Evolutionary conservation across 2,888 invertebrate genomes (phyloP).

Genomic region (Nephrotoma guestfalica): DNA sequence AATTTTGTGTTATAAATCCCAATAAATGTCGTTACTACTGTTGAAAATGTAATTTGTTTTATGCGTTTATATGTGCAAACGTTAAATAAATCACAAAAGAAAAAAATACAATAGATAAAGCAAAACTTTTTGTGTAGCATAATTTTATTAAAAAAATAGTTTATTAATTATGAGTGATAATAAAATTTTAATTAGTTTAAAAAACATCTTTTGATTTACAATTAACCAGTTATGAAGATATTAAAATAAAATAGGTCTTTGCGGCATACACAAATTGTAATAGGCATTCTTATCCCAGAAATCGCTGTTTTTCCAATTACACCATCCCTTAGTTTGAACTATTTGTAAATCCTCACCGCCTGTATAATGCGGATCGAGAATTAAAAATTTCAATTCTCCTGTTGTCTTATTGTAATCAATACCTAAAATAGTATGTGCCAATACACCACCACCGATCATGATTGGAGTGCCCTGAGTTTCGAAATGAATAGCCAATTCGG

Average conservation of each 20-base stretch:
- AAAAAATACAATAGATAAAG: neutral
- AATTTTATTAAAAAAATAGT: neutral
- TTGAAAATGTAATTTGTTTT: neutral
- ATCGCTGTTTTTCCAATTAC: constrained; percentile 86
- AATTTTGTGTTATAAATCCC: neutral
- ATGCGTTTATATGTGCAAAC: neutral
- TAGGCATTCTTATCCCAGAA: constrained; percentile 95
- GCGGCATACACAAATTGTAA: constrained; percentile 94
- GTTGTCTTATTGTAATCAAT: constrained; percentile 71
- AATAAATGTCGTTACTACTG: neutral
- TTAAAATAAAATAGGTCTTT: constrained; percentile 28
- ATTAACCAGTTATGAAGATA: neutral
- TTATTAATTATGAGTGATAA: neutral
- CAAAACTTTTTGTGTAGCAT: neutral
- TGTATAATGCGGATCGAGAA: constrained; percentile 96
- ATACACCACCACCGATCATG: constrained; percentile 98
- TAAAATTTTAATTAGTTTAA: neutral
- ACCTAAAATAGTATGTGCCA: constrained; percentile 96
- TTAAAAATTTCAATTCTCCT: constrained; percentile 77
- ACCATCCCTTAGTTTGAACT: constrained; percentile 80
- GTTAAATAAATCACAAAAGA: neutral
- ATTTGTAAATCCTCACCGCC: constrained; percentile 67
- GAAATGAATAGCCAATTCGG: constrained; percentile 82
- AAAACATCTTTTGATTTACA: neutral
- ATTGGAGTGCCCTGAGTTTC: constrained; percentile 85